A percentile compares a stretch with the other conserved stretches of the same genome.
Evolutionary conservation across 1,140 invertebrate genomes (phyloP).

Genomic region (Geopemphigus sp.): DNA sequence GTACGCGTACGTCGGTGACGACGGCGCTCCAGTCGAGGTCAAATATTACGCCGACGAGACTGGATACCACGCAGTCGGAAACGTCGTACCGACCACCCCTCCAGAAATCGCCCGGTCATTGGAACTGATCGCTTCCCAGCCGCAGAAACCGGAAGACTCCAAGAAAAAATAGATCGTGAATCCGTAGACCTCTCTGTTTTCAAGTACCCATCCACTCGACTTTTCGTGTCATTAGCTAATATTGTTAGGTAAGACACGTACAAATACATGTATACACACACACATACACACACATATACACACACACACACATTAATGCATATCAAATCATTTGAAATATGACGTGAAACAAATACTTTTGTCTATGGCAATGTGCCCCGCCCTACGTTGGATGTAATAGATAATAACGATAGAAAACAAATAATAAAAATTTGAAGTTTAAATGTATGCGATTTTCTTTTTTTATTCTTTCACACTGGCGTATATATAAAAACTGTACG

Average conservation of each 20-base stretch:
- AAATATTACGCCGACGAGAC: constrained; percentile 72
- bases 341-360: not conserved
- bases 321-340: not conserved
- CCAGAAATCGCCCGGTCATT: constrained; percentile 24
- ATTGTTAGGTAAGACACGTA: no score
- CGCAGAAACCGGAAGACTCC: constrained; percentile 26
- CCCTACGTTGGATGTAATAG: constrained; percentile 10
- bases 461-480: no score
- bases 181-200: not conserved
- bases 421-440: constrained; percentile 16
- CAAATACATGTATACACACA: constrained; percentile 7
- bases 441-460: not conserved
- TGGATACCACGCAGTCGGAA: constrained; percentile 61
- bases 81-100: constrained; percentile 46
- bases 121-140: not conserved
- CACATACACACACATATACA: not conserved
- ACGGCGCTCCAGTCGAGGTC: constrained; percentile 64
- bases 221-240: no score
- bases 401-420: not conserved
- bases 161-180: constrained; percentile 24
- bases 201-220: no score
- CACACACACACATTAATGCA: not conserved
- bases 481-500: no score
- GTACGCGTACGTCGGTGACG: constrained; percentile 65
- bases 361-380: not conserved